Base-by-base conservation (phyloP, 2,888 invertebrate genomes). In the Tinea trinotella region DNA sequence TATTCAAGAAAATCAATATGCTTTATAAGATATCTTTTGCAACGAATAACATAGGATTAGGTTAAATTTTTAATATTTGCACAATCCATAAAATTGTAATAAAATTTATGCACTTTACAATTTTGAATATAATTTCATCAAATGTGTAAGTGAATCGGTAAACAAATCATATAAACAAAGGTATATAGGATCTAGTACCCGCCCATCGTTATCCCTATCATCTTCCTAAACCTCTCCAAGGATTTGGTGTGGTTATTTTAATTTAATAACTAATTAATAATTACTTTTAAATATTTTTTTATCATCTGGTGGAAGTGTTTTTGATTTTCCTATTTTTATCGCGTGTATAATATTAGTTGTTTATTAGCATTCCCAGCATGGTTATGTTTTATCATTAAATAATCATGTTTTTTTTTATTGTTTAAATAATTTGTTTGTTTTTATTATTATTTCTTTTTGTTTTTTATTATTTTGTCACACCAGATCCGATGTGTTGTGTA, bases 401-500 rank as follows among this genome's bases (percentile, higher is more conserved):
- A 65, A 73, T 65, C 71, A 50, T 50, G 50, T 24, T 22, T 50
- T 53, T 59, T 61, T 59, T 59, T 58, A 56, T 58, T 61, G 60
- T 59, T 56, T 62, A 60, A 61, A 67, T 64, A 50, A 58, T 55
- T 55, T 54, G 50, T 56, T 50, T 55, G 40, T 50, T 54, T 76
- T 76, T 56, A 19, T 55, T 57, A 54, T 57, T 40, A 52, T 54
- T 56, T 54, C 44, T 44, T 22, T 69, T 72, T 65, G 60, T 67
- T 62, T 66, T 64, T 69, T 71, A 67, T 76, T 78, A 59, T 70
- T 70, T 35, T 81, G 81, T 84, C 86, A 83, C 87, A 84, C 86
- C 87, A 86, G 86, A 87, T 83, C 82, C 80, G 82, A 82, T 81
- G 86, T 85, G 82, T 87, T 94, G 94, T 94, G 93, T 93, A 92